Percentiles rank a stretch among this genome's conserved stretches.
These are phyloP conservation scores for Agapostemon virescens DNA, from an alignment of 2,888 invertebrate species.

Conservation along the genomic window DNA sequence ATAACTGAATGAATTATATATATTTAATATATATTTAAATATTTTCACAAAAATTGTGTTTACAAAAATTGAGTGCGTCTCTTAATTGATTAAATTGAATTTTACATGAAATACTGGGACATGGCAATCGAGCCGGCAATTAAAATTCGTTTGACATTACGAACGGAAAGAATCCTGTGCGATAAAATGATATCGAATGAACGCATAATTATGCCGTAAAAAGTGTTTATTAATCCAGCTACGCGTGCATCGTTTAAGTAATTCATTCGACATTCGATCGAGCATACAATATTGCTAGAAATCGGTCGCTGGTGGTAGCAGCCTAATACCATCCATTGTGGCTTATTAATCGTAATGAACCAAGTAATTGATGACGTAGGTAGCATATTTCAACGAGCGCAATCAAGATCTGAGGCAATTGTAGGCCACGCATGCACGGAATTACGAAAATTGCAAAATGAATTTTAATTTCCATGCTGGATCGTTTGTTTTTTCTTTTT, in stretches of 20 bases:
- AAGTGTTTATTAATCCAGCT: neutral
- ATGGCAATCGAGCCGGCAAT: no score
- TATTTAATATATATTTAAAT: no score
- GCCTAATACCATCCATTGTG: neutral
- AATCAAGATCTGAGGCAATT: slow-evolving; percentile 9
- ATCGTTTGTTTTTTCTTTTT: neutral
- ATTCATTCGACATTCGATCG: neutral
- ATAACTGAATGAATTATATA: no score
- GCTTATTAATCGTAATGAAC: slow-evolving; percentile 19
- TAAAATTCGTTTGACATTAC: neutral
- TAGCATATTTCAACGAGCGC: neutral
- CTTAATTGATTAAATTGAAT: no score
- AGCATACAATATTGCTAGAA: neutral
- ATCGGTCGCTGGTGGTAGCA: neutral
- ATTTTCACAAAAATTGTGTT: no score
- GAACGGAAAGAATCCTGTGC: neutral
- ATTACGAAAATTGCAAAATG: neutral
- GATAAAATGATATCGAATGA: neutral
- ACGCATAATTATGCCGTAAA: neutral
- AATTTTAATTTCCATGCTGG: neutral
- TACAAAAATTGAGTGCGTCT: no score
- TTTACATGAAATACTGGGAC: no score
- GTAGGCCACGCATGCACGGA: neutral
- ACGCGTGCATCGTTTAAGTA: neutral
- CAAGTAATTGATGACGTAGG: slow-evolving; percentile 22